Percentiles rank a stretch among this genome's conserved stretches.
phyloP scores from a whole-genome alignment of 2,888 invertebrate species.

The Synanthedon andrenaeformis region DNA sequence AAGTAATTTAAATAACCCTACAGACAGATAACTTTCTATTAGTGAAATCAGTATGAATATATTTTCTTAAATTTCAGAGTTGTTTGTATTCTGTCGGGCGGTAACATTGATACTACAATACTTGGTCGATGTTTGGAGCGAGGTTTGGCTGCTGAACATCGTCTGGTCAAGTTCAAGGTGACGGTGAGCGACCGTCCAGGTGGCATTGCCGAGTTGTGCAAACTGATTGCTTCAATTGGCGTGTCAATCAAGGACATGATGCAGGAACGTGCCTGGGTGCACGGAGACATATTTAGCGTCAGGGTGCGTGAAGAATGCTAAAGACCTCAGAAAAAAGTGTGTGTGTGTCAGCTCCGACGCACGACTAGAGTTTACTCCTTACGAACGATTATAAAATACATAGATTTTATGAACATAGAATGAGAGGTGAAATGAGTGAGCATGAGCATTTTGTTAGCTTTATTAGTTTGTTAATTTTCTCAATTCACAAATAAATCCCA shows the following conservation, averaged over 20 bases:
- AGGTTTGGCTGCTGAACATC: conserved; percentile 88
- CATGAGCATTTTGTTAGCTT: too few species aligned
- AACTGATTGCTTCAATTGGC: conserved; percentile 79
- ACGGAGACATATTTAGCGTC: conserved; percentile 83
- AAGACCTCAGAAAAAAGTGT: too few species aligned
- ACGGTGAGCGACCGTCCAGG: conserved; percentile 89
- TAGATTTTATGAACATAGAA: too few species aligned
- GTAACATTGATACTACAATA: conserved; percentile 93
- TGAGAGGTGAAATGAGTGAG: too few species aligned
- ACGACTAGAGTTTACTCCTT: too few species aligned
- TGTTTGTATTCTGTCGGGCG: conserved; percentile 85
- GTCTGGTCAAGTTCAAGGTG: conserved; percentile 70
- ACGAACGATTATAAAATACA: too few species aligned
- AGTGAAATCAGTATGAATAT: too few species aligned
- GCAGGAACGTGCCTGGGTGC: conserved; percentile 95
- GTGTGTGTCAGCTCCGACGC: too few species aligned
- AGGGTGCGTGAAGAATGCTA: conserved; percentile 26
- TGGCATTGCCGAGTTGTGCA: conserved; percentile 87
- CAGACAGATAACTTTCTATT: too few species aligned
- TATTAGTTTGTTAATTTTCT: too few species aligned
- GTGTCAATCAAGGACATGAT: conserved; percentile 95
- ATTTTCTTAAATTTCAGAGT: conserved; percentile 66
- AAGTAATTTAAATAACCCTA: conserved; percentile 62
- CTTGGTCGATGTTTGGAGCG: conserved; percentile 89
- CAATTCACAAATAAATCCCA: too few species aligned